phyloP scores from a whole-genome alignment of 2,797 vertebrate genomes.

The Eidolon dupreanum region DNA sequence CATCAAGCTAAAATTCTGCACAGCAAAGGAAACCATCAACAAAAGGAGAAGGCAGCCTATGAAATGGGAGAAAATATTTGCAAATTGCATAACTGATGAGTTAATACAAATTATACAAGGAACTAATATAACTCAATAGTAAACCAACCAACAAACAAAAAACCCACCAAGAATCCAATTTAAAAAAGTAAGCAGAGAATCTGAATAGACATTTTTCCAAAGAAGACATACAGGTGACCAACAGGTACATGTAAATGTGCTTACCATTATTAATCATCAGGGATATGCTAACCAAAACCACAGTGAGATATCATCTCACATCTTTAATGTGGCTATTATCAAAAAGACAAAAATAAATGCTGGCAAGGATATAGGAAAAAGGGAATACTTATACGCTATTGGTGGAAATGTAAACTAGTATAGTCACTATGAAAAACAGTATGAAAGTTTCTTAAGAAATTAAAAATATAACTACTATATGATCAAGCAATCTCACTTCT shows the following conservation, averaged over 20 bases:
- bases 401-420: background rate
- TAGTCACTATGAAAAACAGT: background rate
- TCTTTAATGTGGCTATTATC: background rate
- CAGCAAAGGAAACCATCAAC: background rate
- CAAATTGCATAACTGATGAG: background rate
- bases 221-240: no score
- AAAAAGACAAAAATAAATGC: background rate
- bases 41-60: background rate
- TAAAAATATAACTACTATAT: background rate
- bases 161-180: background rate
- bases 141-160: background rate
- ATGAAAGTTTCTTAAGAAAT: background rate
- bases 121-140: background rate
- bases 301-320: background rate
- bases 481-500: background rate
- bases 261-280: no score
- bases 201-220: no score
- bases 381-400: background rate
- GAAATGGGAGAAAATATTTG: background rate
- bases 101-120: background rate
- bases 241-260: no score
- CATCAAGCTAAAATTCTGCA: background rate
- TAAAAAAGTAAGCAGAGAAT: background rate
- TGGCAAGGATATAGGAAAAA: background rate
- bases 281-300: background rate